Base-by-base conservation (phyloP, 2,888 invertebrate species). In the Scaptomyza caliginosa region DNA sequence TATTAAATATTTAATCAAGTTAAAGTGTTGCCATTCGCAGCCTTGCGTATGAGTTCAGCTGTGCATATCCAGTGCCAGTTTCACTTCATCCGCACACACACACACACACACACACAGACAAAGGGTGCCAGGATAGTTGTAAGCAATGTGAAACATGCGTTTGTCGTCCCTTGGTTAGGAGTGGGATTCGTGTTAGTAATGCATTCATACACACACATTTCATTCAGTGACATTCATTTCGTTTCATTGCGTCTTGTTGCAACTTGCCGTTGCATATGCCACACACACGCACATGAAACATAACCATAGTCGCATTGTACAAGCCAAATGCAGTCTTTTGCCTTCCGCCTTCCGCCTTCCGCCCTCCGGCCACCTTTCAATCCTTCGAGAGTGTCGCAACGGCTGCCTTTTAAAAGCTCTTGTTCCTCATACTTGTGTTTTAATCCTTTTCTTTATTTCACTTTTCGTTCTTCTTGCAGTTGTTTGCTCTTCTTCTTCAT, bases 1-100 rank as follows among this genome's bases (percentile, higher is more conserved):
- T 77, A 80, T 86, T 81, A 86, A 75, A 82, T 82, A 85, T 87
- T 87, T 87, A 83, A 83, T 83, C 87, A 82, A 86, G 71, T 83
- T 83, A 82, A 86, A 83, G 82, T 83, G 82, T 87, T 86, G 86
- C 87, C 83, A 62, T 46, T 34, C 16, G 16, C 8, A 8, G 8
- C 34, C 8, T 34, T 34, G 8, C 7, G 16, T 16, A 34, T 16
- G 34, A 16, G 8, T 16, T 57, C 50, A 71, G 32, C 39, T 52
- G 43, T 52, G 49, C 46, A 55, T 55, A 62, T 52, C 7, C 30
- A 40, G 26, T 17, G 43, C n/a, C 24, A 26, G 39, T 46, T 50
- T 11, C 26, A 17, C n/a, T n/a, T n/a, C n/a, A n/a, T n/a, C n/a
- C n/a, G n/a, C n/a, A n/a, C n/a, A n/a, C n/a, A n/a, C n/a, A n/a